Evolutionary conservation across 2,888 invertebrate species (phyloP), one percentile per base, ranked within the genome.

Genomic region (Teleogryllus oceanicus): DNA sequence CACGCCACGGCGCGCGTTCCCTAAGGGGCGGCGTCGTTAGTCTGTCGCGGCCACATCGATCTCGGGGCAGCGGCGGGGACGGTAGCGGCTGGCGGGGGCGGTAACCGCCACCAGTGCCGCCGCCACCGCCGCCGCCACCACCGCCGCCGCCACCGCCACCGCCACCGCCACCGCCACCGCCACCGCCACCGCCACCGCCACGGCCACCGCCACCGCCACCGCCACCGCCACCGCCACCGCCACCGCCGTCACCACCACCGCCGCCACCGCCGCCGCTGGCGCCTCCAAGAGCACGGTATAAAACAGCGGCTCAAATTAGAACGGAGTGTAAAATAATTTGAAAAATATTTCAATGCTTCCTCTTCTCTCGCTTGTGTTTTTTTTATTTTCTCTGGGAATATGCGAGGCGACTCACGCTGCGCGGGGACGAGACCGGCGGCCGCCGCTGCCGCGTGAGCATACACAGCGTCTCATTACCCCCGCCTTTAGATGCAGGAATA

Each of bases 381-480:
- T 4, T 37, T 37, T 37, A 37, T 37, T 37, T 37, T 37, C 37
- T 37, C 37, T 37, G 37, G 37, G 5, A 62, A 62, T 62, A 62
- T 62, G 62, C n/a, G 13, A 18, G 16, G 62, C 62, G 62, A 2
- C 62, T 13, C 13, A 1, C 11, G 62, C 62, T 62, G 62, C 62
- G 62, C 62, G 24, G 24, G 62, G 62, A 62, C 62, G 37, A 8
- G 62, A n/a, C 13, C 62, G 62, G 62, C 13, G 11, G 62, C n/a
- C n/a, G 62, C 62, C 37, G 62, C 13, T 13, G 62, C 16, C 62
- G 13, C 62, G 62, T 62, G 62, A 62, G 62, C 62, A 62, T 62
- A 62, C 62, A 62, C 62, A 62, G 62, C 62, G 62, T 62, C 62
- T 62, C 62, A 62, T 62, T 62, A 62, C 62, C 62, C 37, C 62